phyloP scores from a whole-genome alignment of 2,113 vertebrate genomes.

The Hystrix brachyura region DNA sequence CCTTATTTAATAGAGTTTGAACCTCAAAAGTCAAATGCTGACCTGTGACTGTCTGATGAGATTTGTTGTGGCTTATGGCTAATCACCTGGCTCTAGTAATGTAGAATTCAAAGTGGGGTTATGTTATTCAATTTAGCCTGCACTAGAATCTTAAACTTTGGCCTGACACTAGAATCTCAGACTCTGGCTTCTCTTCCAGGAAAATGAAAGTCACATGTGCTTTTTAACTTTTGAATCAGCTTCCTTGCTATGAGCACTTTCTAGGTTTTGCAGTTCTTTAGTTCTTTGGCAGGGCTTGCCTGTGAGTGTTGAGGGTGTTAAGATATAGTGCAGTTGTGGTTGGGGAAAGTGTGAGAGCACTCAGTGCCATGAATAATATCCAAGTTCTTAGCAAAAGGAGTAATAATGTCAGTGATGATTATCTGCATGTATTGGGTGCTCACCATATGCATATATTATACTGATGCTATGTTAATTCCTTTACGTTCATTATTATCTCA shows the following conservation, averaged over 20 bases:
- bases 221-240: background rate
- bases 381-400: slow-evolving; percentile 54
- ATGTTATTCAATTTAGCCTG: background rate
- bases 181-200: slow-evolving; percentile 32
- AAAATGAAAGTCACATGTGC: slow-evolving; percentile 33
- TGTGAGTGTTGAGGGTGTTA: background rate
- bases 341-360: slow-evolving; percentile 8
- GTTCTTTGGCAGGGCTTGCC: background rate
- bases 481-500: slow-evolving; percentile 20
- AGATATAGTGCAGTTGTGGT: background rate
- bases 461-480: background rate
- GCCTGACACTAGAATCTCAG: slow-evolving; percentile 4
- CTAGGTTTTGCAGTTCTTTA: slow-evolving; percentile 48
- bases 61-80: slow-evolving; percentile 6
- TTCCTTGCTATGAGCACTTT: background rate
- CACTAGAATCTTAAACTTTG: slow-evolving; percentile 16
- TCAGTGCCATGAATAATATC: background rate
- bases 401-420: background rate
- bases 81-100: background rate
- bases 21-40: slow-evolving; percentile 6
- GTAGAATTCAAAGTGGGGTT: background rate
- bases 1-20: slow-evolving; percentile 34
- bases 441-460: background rate
- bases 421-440: background rate
- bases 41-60: slow-evolving; percentile 8